Percentiles rank a stretch among this genome's conserved stretches.
Evolutionary conservation across 2,797 vertebrate species (phyloP).

Genomic region (Enteromius mattozi): DNA sequence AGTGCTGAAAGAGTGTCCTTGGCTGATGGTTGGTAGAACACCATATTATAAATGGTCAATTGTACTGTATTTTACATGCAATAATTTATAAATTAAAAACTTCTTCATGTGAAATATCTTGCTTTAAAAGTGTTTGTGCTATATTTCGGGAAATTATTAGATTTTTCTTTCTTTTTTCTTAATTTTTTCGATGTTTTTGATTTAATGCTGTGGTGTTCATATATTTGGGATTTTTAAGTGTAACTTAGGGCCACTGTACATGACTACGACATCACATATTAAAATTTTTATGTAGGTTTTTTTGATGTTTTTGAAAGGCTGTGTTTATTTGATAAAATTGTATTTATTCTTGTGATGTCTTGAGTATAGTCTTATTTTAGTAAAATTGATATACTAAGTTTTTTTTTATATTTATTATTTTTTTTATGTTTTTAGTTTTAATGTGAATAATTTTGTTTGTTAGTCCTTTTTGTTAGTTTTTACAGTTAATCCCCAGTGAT

Average conservation of each 20-base stretch:
- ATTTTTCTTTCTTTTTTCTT: too few species aligned
- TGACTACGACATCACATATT: neutral
- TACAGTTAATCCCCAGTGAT: neutral
- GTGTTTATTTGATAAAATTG: neutral
- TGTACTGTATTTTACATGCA: neutral
- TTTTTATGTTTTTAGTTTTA: neutral
- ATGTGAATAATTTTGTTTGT: neutral
- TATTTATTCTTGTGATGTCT: neutral
- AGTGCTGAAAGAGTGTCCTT: too few species aligned
- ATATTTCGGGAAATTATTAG: too few species aligned
- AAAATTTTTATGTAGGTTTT: neutral
- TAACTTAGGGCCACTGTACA: neutral
- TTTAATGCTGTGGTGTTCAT: too few species aligned
- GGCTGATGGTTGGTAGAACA: neutral
- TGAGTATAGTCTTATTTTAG: neutral
- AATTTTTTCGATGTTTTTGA: too few species aligned
- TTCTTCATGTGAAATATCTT: neutral
- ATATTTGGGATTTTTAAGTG: neutral
- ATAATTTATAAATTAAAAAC: too few species aligned
- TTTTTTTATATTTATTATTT: neutral
- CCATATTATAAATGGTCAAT: neutral
- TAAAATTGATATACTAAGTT: neutral
- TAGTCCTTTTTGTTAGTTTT: neutral
- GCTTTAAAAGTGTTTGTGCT: neutral
- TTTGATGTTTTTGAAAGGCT: neutral